These are phyloP conservation scores for Lasiommata megera DNA, from an alignment of 2,888 invertebrate species.

Conservation along the genomic window DNA sequence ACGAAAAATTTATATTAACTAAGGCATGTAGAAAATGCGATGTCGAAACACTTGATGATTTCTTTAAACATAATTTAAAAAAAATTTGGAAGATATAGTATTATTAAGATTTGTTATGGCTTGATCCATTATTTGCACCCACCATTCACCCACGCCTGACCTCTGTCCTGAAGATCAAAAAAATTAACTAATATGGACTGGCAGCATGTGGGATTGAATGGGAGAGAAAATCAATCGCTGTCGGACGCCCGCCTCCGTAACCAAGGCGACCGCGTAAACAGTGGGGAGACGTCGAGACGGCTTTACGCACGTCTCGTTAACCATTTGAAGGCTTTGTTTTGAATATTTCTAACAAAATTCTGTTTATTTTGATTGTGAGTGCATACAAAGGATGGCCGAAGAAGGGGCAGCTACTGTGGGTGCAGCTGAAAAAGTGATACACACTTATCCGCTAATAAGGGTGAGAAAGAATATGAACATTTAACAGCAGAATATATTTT, in stretches of 20 bases:
- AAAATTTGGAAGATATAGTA: too few species aligned
- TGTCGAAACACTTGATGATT: too few species aligned
- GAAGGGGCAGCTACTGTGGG: slow-evolving; percentile 59
- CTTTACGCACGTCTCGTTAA: slow-evolving; percentile 43
- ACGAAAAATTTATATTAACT: too few species aligned
- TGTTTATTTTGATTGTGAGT: slow-evolving; percentile 20
- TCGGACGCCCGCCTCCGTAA: slow-evolving; percentile 68
- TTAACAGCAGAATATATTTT: too few species aligned
- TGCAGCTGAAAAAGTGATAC: slow-evolving; percentile 85
- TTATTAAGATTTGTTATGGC: too few species aligned
- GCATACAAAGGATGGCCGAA: slow-evolving; percentile 55
- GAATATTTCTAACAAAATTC: slow-evolving; percentile 11
- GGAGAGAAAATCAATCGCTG: slow-evolving; percentile 76
- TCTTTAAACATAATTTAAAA: too few species aligned
- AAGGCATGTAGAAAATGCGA: too few species aligned
- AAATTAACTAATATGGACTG: slow-evolving; percentile 25
- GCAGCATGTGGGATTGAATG: slow-evolving; percentile 24
- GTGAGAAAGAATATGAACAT: slow-evolving; percentile 68
- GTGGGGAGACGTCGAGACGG: slow-evolving; percentile 59
- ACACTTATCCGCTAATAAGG: slow-evolving; percentile 91
- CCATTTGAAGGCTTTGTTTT: slow-evolving; percentile 35
- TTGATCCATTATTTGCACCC: neutral
- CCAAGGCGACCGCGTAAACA: slow-evolving; percentile 79
- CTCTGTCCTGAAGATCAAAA: slow-evolving; percentile 15
- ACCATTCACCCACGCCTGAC: slow-evolving; percentile 27